Percentiles rank a stretch among this genome's conserved stretches.
phyloP scores from a whole-genome alignment of 2,888 invertebrate species.

The Eledone cirrhosa region DNA sequence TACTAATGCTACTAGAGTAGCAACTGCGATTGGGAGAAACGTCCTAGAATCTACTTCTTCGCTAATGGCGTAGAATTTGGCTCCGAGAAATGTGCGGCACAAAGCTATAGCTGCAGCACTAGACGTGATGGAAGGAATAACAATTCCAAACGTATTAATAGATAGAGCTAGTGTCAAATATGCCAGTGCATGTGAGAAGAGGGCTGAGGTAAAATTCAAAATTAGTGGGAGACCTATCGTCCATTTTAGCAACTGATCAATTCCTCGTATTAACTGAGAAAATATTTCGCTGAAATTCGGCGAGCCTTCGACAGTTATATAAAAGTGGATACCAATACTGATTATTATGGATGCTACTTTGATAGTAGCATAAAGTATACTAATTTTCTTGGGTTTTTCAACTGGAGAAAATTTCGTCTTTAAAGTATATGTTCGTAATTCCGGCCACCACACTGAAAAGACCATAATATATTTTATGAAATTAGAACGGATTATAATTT shows the following conservation, averaged over 20 bases:
- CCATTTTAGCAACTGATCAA: slow-evolving; percentile 26
- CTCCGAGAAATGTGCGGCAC: slow-evolving; percentile 29
- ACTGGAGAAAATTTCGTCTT: neutral
- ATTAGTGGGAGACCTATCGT: slow-evolving; percentile 34
- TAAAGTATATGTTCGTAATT: neutral
- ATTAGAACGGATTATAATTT: too few relatives aligned
- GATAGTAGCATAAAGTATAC: neutral
- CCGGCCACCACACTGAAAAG: neutral
- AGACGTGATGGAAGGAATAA: slow-evolving; percentile 36
- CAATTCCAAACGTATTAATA: slow-evolving; percentile 37
- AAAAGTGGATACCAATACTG: neutral
- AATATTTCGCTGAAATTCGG: neutral
- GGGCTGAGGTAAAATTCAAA: slow-evolving; percentile 33
- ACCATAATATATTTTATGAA: too few relatives aligned
- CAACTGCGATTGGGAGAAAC: neutral
- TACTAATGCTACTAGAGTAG: slow-evolving; percentile 22
- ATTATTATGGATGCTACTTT: neutral
- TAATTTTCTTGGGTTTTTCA: neutral
- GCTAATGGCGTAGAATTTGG: slow-evolving; percentile 30
- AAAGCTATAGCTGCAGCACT: slow-evolving; percentile 35
- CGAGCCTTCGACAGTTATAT: neutral
- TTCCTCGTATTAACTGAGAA: neutral
- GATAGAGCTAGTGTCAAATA: slow-evolving; percentile 37
- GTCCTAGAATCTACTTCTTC: neutral
- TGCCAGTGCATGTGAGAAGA: slow-evolving; percentile 36